Evolutionary conservation across 2,888 invertebrate genomes (phyloP).

Genomic region (Dysmachus trigonus): DNA sequence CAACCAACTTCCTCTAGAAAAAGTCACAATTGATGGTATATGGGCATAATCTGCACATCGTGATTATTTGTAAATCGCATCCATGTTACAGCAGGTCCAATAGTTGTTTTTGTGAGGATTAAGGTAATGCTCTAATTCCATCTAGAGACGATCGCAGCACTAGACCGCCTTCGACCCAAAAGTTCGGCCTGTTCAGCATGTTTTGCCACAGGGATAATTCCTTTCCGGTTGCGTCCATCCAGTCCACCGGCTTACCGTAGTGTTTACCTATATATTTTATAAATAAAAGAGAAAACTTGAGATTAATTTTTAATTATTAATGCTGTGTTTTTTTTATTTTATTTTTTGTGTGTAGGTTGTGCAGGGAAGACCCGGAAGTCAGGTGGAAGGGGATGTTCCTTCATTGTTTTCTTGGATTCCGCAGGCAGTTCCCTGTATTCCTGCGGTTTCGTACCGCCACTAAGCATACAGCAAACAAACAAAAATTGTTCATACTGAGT

Average conservation of each 20-base stretch:
- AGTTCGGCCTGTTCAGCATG: conserved; percentile 92
- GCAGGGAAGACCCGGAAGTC: neutral
- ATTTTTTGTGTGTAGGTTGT: neutral
- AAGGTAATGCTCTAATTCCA: conserved; percentile 62
- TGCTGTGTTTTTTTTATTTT: neutral
- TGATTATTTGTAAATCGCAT: neutral
- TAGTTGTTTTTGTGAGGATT: conserved; percentile 43
- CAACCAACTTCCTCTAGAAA: neutral
- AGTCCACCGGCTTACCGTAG: conserved; percentile 85
- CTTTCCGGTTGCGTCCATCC: conserved; percentile 95
- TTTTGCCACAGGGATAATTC: conserved; percentile 92
- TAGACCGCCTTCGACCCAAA: conserved; percentile 96
- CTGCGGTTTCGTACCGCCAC: neutral
- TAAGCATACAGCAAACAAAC: too few species aligned
- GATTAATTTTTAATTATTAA: conserved; percentile 2
- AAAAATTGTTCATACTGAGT: too few species aligned
- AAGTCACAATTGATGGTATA: neutral
- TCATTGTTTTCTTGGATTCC: neutral
- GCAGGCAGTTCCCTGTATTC: neutral
- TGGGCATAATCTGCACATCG: neutral
- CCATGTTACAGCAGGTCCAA: neutral
- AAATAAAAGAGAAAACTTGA: conserved; percentile 43
- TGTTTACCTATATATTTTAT: conserved; percentile 75
- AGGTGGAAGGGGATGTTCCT: neutral
- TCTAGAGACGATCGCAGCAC: conserved; percentile 83